These are phyloP conservation scores for Caenorhabditis sp. DNA, from an alignment of 2,888 invertebrate species.

Conservation along the genomic window DNA sequence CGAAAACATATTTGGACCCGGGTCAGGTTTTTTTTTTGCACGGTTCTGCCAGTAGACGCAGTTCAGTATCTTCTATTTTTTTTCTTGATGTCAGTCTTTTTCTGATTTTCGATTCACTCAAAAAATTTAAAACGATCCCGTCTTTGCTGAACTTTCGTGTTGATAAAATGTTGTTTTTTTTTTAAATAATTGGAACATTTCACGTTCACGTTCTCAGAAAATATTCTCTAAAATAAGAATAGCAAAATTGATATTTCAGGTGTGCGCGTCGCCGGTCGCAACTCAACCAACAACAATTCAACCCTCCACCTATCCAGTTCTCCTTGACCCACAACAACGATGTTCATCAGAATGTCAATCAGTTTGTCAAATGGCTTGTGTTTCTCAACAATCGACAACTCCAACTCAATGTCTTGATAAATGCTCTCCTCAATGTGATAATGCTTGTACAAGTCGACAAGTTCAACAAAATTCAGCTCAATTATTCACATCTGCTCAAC, in stretches of 20 bases:
- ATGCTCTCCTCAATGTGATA: constrained; percentile 47
- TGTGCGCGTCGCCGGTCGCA: constrained; percentile 35
- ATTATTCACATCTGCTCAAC: constrained; percentile 30
- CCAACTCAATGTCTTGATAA: constrained; percentile 43
- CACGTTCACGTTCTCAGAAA: too few relatives aligned
- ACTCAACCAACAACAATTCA: constrained; percentile 31
- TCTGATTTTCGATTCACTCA: too few relatives aligned
- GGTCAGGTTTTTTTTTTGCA: too few relatives aligned
- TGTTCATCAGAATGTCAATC: constrained; percentile 53
- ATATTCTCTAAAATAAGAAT: too few relatives aligned
- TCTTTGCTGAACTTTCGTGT: too few relatives aligned
- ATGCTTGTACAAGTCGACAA: constrained; percentile 41
- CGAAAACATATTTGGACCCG: too few relatives aligned
- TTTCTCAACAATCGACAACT: constrained; percentile 38
- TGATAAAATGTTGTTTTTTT: too few relatives aligned
- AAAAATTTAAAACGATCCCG: too few relatives aligned
- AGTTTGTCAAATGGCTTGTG: constrained; percentile 50
- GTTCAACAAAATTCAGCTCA: constrained; percentile 49
- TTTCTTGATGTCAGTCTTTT: too few relatives aligned
- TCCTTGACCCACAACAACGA: constrained; percentile 49
- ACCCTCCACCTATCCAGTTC: constrained; percentile 45
- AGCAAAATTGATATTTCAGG: constrained; percentile 14
- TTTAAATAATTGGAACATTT: too few relatives aligned
- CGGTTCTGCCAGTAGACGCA: too few relatives aligned
- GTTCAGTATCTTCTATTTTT: too few relatives aligned